Conservation (phyloP, 1,140 invertebrate genomes). For the Anadara kagoshimensis region DNA sequence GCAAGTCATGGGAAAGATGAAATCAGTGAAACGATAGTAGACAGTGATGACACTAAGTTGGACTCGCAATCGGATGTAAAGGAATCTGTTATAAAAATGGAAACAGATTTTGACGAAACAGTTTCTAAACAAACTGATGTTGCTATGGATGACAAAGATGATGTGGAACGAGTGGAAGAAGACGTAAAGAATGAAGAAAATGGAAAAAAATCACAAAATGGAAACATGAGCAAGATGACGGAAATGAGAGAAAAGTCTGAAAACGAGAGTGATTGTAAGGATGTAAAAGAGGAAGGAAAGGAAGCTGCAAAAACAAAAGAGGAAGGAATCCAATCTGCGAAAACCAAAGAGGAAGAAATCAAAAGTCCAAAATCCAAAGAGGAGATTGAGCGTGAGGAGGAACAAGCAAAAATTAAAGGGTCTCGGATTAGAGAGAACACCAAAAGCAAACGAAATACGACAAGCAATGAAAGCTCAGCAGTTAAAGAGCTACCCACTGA, state of each 20-base stretch:
- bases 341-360: too few relatives aligned
- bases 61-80: neutral
- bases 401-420: conserved; percentile 35
- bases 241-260: neutral
- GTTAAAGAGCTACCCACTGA: conserved; percentile 51
- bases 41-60: too few relatives aligned
- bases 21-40: neutral
- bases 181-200: conserved; percentile 2
- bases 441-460: conserved; percentile 1
- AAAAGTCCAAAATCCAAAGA: too few relatives aligned
- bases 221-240: neutral
- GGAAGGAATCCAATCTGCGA: too few relatives aligned
- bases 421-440: conserved; percentile 33
- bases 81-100: too few relatives aligned
- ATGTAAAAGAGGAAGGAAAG: conserved; percentile 2
- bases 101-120: neutral
- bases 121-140: neutral
- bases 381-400: conserved; percentile 17
- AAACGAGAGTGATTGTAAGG: neutral
- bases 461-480: conserved; percentile 4
- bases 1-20: neutral
- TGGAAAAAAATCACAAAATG: neutral
- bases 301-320: neutral
- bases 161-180: neutral
- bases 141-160: neutral